These are phyloP conservation scores for Sparus aurata DNA, from an alignment of 2,797 vertebrate genomes.

Conservation along the genomic window DNA sequence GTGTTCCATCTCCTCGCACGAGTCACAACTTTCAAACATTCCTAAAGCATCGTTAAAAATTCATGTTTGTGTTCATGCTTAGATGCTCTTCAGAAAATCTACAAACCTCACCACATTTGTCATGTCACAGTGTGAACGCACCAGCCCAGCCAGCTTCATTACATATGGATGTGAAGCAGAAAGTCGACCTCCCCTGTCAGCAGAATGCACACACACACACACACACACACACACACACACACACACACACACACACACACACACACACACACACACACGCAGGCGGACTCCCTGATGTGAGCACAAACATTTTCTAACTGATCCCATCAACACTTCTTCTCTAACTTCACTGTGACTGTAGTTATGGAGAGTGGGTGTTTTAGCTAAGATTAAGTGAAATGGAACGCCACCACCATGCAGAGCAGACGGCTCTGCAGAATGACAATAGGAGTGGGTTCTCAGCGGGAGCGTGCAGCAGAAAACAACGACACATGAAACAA, in stretches of 20 bases:
- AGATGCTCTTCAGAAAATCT: slow-evolving; percentile 39
- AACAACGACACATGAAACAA: slow-evolving; percentile 56
- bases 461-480: slow-evolving; percentile 42
- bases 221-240: slow-evolving; percentile 25
- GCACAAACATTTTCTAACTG: slow-evolving; percentile 42
- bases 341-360: slow-evolving; percentile 45
- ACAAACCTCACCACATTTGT: slow-evolving; percentile 42
- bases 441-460: slow-evolving; percentile 59
- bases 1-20: not conserved
- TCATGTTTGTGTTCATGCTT: slow-evolving; percentile 27
- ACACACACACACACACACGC: slow-evolving; percentile 13
- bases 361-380: slow-evolving; percentile 65
- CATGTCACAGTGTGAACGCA: slow-evolving; percentile 38
- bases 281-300: slow-evolving; percentile 24
- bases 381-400: slow-evolving; percentile 63
- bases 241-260: slow-evolving; percentile 33
- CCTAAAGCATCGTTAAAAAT: slow-evolving; percentile 55
- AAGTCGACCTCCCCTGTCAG: slow-evolving; percentile 66
- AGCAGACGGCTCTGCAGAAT: slow-evolving; percentile 58
- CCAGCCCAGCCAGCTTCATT: slow-evolving; percentile 35
- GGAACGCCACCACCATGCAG: slow-evolving; percentile 50
- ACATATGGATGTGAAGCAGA: slow-evolving; percentile 61
- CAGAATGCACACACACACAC: slow-evolving; percentile 20
- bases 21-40: slow-evolving; percentile 27
- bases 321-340: slow-evolving; percentile 51